Base-by-base conservation (phyloP, 2,797 vertebrate genomes). In the Eidolon dupreanum region DNA sequence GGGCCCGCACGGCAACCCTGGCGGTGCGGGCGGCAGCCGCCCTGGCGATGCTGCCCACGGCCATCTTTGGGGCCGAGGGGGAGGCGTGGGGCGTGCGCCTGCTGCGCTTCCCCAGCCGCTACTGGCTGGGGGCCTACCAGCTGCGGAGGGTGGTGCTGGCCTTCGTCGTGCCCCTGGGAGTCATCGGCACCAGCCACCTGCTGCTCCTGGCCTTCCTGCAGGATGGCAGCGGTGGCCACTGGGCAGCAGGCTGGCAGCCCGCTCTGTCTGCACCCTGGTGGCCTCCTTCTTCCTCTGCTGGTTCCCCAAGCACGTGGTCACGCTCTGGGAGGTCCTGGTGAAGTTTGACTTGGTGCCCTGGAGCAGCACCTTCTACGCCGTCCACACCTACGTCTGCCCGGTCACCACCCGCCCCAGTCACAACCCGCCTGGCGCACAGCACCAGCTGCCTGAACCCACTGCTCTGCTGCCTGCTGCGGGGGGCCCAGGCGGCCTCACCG, bases 381-480 rank as follows among this genome's bases (percentile, higher is more conserved):
- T 98, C 86, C 99, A 99, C 8, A 98, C 98, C 0, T 99, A 98
- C 20, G 96, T 99, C 49, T 99, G 98, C 94, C 99, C 99, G 0
- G 94, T 99, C 61, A 99, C 99, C 19, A 98, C 98, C 90, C n/a
- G n/a, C n/a, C n/a, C n/a, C n/a, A n/a, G n/a, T n/a, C n/a, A n/a
- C n/a, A n/a, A n/a, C n/a, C n/a, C 99, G 99, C 96, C 94, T 99
- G 97, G 99, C 99, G 0, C 99, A 99, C 70, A 97, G 98, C 96
- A 99, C 99, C 97, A 99, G 98, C 97, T 99, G 99, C 97, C 98
- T 99, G 83, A 99, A 99, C 97, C 99, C 99, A 0, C 93, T 99
- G 81, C 98, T 99, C 85, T 99, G 99, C 97, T 99, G 99, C 96
- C 98, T 99, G 53, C 98, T 99, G 9, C 97, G 98, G 85, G 43